Evolutionary conservation across 2,888 invertebrate genomes (phyloP).

Genomic region (Xanthorhoe spadicearia): DNA sequence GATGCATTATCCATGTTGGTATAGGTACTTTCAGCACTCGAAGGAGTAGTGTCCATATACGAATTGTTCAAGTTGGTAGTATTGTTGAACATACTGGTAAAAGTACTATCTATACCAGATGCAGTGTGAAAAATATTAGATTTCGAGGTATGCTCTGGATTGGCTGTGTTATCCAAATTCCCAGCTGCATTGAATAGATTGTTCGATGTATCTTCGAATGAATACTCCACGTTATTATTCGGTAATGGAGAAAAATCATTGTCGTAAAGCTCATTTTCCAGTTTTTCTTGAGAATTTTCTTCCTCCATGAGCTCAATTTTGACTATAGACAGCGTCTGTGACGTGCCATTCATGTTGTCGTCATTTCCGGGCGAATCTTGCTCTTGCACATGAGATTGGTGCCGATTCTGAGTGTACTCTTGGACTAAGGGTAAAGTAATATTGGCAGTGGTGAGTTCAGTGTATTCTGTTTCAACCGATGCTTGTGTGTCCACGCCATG

Average conservation of each 20-base stretch:
- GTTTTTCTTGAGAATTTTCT: constrained; percentile 61
- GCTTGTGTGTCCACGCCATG: constrained; percentile 68
- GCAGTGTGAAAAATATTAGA: constrained; percentile 17
- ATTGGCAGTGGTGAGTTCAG: constrained; percentile 78
- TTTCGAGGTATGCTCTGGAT: constrained; percentile 9
- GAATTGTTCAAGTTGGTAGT: constrained; percentile 14
- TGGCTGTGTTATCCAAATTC: constrained; percentile 14
- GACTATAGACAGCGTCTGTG: constrained; percentile 62
- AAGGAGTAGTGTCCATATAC: constrained; percentile 22
- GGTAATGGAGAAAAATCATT: constrained; percentile 37
- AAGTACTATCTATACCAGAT: constrained; percentile 20
- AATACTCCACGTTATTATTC: constrained; percentile 34
- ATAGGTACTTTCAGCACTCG: constrained; percentile 24
- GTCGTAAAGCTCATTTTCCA: constrained; percentile 51
- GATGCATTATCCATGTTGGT: constrained; percentile 30
- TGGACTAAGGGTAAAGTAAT: constrained; percentile 68
- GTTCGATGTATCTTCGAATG: constrained; percentile 30
- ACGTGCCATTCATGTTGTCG: constrained; percentile 60
- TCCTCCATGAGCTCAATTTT: constrained; percentile 67
- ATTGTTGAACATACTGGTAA: constrained; percentile 24
- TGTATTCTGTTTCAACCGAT: constrained; percentile 74
- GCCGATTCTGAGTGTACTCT: constrained; percentile 62
- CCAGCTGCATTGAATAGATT: constrained; percentile 20
- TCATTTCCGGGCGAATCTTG: constrained; percentile 49
- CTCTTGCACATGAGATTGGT: constrained; percentile 56